Evolutionary conservation across 2,797 vertebrate species (phyloP), one percentile per base, ranked within the genome.

Genomic region (Enteromius unitaeniatus): DNA sequence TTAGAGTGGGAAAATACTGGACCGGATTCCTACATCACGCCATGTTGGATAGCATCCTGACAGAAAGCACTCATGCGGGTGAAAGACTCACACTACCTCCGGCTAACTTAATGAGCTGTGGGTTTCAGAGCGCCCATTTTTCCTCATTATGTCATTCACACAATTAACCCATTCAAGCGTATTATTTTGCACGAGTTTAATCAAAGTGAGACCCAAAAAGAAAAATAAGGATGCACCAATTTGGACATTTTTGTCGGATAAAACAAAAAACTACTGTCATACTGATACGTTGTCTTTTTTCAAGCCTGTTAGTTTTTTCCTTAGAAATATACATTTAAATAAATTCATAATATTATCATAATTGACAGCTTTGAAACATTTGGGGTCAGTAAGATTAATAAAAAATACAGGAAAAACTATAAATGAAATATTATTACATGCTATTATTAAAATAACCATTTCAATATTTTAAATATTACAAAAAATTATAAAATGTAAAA

Each of bases 61-160:
- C 80, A 51, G 80, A 49, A 65, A 64, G 70, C 60, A 28, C 26
- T 77, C 72, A 69, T 68, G 73, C 73, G 13, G 49, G 19, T 83
- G 49, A 77, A 68, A 77, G 45, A 69, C 64, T 64, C 58, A 45
- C 75, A 64, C 40, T 64, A 74, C 28, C 80, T 74, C 70, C 11
- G 58, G 45, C 70, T 65, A 51, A 82, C 58, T 73, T 74, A 82
- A 82, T 82, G 80, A 82, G 80, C 70, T 82, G 73, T 77, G 81
- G 51, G 23, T 77, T 77, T 68, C 73, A 34, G 55, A 45, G 6
- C 31, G 23, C 45, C 31, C 62, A 83, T 83, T 68, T 58, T 76
- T 83, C 81, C 73, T 83, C 73, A 83, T 83, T 83, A 83, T 77
- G 58, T 75, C 81, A 76, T 69, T 83, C 62, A 77, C 45, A 83